Conservation (phyloP, 2,888 invertebrate species). For the Nebria salina region DNA sequence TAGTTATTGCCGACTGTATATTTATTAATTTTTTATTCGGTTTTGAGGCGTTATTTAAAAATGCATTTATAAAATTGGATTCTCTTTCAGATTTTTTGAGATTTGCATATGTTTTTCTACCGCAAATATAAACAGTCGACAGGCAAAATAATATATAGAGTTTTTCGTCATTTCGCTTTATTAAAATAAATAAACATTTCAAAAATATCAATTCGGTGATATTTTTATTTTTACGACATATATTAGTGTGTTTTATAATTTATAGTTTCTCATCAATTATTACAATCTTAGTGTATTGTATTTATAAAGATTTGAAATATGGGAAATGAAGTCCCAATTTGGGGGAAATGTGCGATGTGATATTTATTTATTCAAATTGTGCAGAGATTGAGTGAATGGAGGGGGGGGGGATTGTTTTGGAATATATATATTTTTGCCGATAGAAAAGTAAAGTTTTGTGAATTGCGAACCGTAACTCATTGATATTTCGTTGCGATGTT, state of each 20-base stretch:
- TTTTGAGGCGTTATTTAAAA: slow-evolving; percentile 27
- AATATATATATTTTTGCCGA: not conserved
- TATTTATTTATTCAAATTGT: not conserved
- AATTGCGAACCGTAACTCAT: not conserved
- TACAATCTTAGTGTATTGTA: too few relatives aligned
- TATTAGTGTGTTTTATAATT: too few relatives aligned
- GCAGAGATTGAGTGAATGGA: not conserved
- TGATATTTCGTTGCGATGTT: not conserved
- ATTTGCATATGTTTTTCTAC: slow-evolving; percentile 38
- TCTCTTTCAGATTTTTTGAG: slow-evolving; percentile 14
- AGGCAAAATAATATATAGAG: slow-evolving; percentile 27
- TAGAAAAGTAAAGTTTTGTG: not conserved
- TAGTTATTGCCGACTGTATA: not conserved
- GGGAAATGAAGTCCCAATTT: too few relatives aligned
- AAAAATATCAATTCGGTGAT: not conserved
- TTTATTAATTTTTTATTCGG: slow-evolving; percentile 4
- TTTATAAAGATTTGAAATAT: too few relatives aligned
- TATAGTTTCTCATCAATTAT: too few relatives aligned
- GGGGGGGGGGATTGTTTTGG: not conserved
- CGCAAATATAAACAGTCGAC: slow-evolving; percentile 29
- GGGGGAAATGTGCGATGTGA: too few relatives aligned
- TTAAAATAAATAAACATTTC: not conserved
- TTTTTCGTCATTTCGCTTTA: slow-evolving; percentile 7
- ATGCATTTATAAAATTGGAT: slow-evolving; percentile 40
- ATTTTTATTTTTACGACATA: too few relatives aligned